These are phyloP conservation scores for Mesorhabditis spiculigera DNA, from an alignment of 2,888 invertebrate genomes.

Conservation along the genomic window DNA sequence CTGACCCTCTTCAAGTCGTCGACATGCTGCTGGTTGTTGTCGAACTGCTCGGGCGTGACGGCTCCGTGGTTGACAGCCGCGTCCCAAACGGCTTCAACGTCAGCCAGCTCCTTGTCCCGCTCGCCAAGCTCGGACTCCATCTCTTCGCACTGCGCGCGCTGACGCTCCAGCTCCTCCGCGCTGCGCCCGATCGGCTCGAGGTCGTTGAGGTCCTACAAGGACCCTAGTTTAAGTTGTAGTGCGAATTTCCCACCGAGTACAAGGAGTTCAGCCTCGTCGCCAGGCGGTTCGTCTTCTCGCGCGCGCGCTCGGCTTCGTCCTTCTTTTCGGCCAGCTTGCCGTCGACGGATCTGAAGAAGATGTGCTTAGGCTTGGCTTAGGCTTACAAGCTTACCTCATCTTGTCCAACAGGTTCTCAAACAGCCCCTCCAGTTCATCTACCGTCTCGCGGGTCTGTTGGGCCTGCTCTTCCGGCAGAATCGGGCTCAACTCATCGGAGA, in stretches of 20 bases:
- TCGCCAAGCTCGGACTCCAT: constrained; percentile 36
- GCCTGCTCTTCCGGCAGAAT: constrained; percentile 12
- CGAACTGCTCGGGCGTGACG: constrained; percentile 25
- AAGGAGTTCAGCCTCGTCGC: constrained; percentile 16
- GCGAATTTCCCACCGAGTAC: not conserved
- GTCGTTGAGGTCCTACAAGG: constrained; percentile 24
- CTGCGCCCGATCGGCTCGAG: constrained; percentile 38
- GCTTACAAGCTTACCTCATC: not conserved
- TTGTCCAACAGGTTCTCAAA: constrained; percentile 11
- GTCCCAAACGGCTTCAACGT: constrained; percentile 12
- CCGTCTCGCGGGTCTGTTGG: constrained; percentile 14
- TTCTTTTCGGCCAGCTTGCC: constrained; percentile 22
- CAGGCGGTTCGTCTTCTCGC: constrained; percentile 17
- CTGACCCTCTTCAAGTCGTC: constrained; percentile 32
- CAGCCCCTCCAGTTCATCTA: constrained; percentile 12
- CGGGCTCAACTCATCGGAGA: constrained; percentile 28
- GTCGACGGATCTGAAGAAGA: constrained; percentile 12
- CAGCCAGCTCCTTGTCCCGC: constrained; percentile 50
- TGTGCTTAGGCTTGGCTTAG: no score
- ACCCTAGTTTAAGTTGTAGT: not conserved
- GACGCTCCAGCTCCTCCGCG: constrained; percentile 63
- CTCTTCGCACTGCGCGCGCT: constrained; percentile 54
- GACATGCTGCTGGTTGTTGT: constrained; percentile 18
- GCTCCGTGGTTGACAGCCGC: constrained; percentile 22
- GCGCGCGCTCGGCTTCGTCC: constrained; percentile 19